phyloP scores from a whole-genome alignment of 64 coral and sea anemone genomes.

The Montipora foliosa region DNA sequence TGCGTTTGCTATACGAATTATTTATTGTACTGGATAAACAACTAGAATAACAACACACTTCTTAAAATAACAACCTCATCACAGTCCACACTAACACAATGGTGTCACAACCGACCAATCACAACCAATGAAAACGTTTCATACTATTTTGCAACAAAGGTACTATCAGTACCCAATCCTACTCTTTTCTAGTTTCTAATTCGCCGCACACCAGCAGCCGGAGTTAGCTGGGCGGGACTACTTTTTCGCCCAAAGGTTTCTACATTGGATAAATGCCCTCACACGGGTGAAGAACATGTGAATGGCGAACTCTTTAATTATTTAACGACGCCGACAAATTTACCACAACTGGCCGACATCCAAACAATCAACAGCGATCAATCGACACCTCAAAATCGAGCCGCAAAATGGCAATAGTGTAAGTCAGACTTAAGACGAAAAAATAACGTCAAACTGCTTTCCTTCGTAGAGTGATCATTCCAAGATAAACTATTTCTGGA shows the following conservation, averaged over 20 bases:
- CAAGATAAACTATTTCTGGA: no score
- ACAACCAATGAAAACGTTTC: background rate
- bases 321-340: no score
- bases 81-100: background rate
- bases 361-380: no score
- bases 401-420: no score
- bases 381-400: no score
- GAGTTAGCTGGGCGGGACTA: background rate
- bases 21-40: constrained; percentile 7
- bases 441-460: no score
- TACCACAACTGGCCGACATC: no score
- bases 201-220: no score
- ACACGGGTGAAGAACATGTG: background rate
- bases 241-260: background rate
- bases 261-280: background rate
- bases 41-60: constrained; percentile 1
- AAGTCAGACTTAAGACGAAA: no score
- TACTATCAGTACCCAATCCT: background rate
- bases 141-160: background rate
- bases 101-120: background rate
- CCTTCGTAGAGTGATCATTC: no score
- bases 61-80: constrained; percentile 25
- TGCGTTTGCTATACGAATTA: background rate
- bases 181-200: background rate
- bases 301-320: no score